These are phyloP conservation scores for Drosophila helvetica DNA, from an alignment of 2,888 invertebrate genomes.

Conservation along the genomic window DNA sequence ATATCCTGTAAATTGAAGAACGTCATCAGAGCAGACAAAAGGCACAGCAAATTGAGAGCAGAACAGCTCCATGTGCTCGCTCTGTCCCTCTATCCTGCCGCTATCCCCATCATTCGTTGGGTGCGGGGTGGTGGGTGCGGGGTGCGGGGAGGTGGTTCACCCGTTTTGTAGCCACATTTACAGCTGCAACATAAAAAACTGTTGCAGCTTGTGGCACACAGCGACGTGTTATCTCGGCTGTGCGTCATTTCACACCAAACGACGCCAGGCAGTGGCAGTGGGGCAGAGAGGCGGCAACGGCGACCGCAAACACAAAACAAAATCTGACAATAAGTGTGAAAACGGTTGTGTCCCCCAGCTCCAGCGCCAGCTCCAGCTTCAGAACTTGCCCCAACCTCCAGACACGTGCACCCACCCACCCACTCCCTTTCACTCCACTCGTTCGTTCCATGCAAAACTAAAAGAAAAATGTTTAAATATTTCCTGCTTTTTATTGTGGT, in stretches of 20 bases:
- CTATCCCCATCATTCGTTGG: constrained; percentile 24
- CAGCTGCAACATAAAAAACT: constrained; percentile 70
- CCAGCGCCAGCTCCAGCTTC: constrained; percentile 12
- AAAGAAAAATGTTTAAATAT: constrained; percentile 83
- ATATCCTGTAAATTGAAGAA: constrained; percentile 76
- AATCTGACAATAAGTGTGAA: constrained; percentile 81
- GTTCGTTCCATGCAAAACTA: constrained; percentile 72
- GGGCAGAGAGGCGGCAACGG: constrained; percentile 21
- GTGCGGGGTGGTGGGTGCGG: constrained; percentile 17
- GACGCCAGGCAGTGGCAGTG: constrained; percentile 11
- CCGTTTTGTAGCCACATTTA: constrained; percentile 46
- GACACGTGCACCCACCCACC: constrained; percentile 1
- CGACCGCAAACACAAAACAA: constrained; percentile 68
- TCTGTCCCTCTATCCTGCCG: background rate
- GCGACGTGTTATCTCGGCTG: constrained; percentile 79
- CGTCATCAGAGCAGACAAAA: constrained; percentile 71
- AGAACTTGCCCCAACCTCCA: background rate
- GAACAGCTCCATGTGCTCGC: constrained; percentile 16
- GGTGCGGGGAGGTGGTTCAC: background rate
- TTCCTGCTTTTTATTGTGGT: constrained; percentile 81
- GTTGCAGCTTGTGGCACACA: constrained; percentile 63
- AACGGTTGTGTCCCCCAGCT: constrained; percentile 54
- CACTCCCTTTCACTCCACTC: constrained; percentile 11
- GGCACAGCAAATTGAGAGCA: constrained; percentile 75
- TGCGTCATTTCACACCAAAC: constrained; percentile 80